Evolutionary conservation across 1,140 invertebrate species (phyloP).

Genomic region (Batillaria attramentaria): DNA sequence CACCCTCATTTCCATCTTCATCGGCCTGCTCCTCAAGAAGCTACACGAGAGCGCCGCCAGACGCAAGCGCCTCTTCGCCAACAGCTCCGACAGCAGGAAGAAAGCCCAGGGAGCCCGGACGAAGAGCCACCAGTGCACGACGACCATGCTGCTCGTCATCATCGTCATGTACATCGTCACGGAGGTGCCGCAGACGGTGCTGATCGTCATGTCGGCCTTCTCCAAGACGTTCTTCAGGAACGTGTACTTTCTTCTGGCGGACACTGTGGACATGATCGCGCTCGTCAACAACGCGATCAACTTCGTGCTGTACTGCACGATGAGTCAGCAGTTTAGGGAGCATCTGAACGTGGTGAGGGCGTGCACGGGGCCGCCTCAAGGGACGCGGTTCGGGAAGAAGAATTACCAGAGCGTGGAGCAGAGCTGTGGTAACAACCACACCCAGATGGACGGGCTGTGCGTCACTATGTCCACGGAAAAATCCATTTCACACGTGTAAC

Average conservation of each 20-base stretch:
- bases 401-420: constrained; percentile 34
- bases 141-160: constrained; percentile 48
- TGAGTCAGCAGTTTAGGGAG: constrained; percentile 92
- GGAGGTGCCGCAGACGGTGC: constrained; percentile 81
- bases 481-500: constrained; percentile 30
- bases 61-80: constrained; percentile 47
- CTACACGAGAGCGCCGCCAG: constrained; percentile 67
- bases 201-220: constrained; percentile 56
- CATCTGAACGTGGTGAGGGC: constrained; percentile 72
- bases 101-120: constrained; percentile 14
- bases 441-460: constrained; percentile 27
- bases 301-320: constrained; percentile 92
- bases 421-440: constrained; percentile 29
- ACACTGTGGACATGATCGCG: constrained; percentile 91
- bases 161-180: constrained; percentile 84
- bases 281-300: constrained; percentile 92
- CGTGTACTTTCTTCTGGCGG: constrained; percentile 78
- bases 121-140: constrained; percentile 78
- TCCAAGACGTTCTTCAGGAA: constrained; percentile 54
- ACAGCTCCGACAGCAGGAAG: constrained; percentile 77
- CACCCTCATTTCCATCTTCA: constrained; percentile 68
- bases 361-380: not conserved
- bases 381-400: constrained; percentile 16
- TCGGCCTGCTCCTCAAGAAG: constrained; percentile 67
- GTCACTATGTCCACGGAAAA: constrained; percentile 26